Evolutionary conservation across 92 coral and sea anemone genomes (phyloP).

Genomic region (Phenganax marumi): DNA sequence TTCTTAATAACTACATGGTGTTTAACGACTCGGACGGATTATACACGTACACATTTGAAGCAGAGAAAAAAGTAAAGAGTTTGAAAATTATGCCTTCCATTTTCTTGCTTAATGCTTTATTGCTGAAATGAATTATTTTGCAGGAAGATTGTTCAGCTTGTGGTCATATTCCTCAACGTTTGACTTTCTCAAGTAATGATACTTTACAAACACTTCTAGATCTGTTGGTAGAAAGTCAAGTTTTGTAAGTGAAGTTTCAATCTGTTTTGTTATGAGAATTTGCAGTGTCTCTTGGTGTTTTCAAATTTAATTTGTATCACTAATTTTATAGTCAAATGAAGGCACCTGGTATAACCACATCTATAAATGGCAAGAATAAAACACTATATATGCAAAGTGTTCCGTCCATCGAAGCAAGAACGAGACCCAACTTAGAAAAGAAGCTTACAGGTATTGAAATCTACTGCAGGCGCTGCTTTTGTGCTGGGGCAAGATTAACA

Average conservation of each 20-base stretch:
- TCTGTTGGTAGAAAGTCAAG: constrained; percentile 67
- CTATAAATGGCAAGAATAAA: constrained; percentile 83
- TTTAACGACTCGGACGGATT: constrained; percentile 92
- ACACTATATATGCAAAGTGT: constrained; percentile 96
- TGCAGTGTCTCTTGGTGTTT: background rate
- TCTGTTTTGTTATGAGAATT: background rate
- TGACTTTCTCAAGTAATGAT: constrained; percentile 68
- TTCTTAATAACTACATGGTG: constrained; percentile 90
- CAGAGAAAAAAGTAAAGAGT: constrained; percentile 80
- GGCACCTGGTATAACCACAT: constrained; percentile 93
- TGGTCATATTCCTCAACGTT: constrained; percentile 81
- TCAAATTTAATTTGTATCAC: background rate
- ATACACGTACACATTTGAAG: constrained; percentile 93
- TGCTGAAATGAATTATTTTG: background rate
- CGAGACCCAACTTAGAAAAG: constrained; percentile 73
- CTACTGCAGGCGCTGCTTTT: no score
- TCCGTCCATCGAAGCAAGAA: constrained; percentile 83
- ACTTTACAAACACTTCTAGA: constrained; percentile 79
- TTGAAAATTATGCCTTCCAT: background rate
- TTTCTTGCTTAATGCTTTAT: background rate
- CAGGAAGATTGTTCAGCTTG: constrained; percentile 99
- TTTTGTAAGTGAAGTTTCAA: constrained; percentile 64
- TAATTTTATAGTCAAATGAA: constrained; percentile 81
- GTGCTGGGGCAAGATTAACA: no score
- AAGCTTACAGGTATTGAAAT: constrained; percentile 62